Conservation (phyloP, 1,140 invertebrate genomes). For the Chironomus striatipennis region DNA sequence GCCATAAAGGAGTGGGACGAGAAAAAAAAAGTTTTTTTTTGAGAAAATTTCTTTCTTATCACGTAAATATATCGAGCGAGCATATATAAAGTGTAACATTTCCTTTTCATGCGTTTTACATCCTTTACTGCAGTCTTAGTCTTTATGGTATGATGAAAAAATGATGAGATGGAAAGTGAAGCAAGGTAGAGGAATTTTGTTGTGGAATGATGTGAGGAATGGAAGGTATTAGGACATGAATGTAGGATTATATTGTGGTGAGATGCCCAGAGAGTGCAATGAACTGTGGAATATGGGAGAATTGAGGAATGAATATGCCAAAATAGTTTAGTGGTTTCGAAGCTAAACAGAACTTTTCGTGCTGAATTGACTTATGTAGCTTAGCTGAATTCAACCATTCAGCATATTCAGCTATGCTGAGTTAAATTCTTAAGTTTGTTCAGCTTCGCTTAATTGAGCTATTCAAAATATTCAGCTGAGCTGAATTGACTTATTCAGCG, state of each 20-base stretch:
- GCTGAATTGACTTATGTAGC: too few species aligned
- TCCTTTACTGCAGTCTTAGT: neutral
- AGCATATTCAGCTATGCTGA: too few species aligned
- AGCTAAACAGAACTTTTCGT: too few species aligned
- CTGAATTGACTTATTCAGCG: too few species aligned
- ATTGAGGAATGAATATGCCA: too few species aligned
- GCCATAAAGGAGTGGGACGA: neutral
- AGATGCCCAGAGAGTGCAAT: neutral
- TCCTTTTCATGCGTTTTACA: slow-evolving; percentile 12
- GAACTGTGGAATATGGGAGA: too few species aligned
- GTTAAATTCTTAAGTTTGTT: too few species aligned
- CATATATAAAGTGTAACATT: neutral
- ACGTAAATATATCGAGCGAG: slow-evolving; percentile 11
- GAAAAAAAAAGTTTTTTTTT: too few species aligned
- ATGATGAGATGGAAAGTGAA: slow-evolving; percentile 5
- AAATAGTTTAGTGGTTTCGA: too few species aligned
- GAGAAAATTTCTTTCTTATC: slow-evolving; percentile 14
- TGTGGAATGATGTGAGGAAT: neutral
- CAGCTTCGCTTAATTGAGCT: too few species aligned
- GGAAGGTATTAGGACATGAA: neutral
- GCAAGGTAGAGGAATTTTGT: neutral
- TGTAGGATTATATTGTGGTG: neutral
- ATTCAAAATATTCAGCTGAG: too few species aligned
- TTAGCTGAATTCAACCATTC: too few species aligned
- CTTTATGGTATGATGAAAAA: neutral